phyloP scores from a whole-genome alignment of 2,797 vertebrate genomes.

The Otus scops region DNA sequence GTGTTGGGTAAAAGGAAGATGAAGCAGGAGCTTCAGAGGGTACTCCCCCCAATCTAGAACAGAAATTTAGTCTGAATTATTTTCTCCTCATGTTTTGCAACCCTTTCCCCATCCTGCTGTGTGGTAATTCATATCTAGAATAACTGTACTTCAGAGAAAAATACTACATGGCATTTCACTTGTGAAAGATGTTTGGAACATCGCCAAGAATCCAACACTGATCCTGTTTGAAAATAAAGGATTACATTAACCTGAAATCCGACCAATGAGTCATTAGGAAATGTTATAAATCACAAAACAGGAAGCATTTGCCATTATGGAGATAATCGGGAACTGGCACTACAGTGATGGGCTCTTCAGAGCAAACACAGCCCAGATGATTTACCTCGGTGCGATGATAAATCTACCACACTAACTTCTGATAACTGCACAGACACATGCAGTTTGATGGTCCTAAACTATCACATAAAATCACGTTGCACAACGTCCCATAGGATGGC shows the following conservation, averaged over 20 bases:
- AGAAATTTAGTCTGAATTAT: background rate
- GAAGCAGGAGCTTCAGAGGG: background rate
- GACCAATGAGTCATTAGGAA: background rate
- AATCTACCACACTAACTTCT: background rate
- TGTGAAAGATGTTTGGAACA: background rate
- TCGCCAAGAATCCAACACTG: background rate
- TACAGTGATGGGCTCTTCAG: background rate
- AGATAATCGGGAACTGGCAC: background rate
- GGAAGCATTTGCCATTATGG: background rate
- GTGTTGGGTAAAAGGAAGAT: background rate
- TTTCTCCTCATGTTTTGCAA: background rate
- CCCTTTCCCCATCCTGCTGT: background rate
- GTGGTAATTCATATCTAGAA: background rate
- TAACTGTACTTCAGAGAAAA: background rate
- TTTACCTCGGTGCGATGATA: background rate
- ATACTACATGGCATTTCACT: background rate
- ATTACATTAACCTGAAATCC: background rate
- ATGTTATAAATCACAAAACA: background rate
- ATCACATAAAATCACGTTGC: fast-evolving
- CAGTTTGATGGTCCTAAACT: background rate
- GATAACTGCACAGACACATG: background rate
- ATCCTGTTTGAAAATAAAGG: background rate
- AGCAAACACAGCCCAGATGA: background rate
- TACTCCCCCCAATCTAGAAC: background rate
- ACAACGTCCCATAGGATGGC: background rate